Percentiles rank a stretch among this genome's conserved stretches.
These are phyloP conservation scores for Trigoniulus corallinus DNA, from an alignment of 1,140 invertebrate species.

Conservation along the genomic window DNA sequence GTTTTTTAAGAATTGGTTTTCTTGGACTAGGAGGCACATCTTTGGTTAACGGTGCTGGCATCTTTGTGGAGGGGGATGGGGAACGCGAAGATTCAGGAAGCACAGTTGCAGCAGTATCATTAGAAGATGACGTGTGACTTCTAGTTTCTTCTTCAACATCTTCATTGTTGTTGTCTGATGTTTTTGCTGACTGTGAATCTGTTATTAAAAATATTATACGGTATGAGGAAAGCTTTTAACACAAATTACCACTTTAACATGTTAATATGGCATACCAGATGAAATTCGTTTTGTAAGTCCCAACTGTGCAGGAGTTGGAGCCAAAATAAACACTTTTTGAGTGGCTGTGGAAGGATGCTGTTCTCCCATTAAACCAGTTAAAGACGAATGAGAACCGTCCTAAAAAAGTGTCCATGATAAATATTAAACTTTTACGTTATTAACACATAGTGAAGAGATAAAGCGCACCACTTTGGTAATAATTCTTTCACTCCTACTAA, in stretches of 20 bases:
- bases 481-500: no score
- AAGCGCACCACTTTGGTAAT: no score
- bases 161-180: neutral
- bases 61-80: conserved; percentile 33
- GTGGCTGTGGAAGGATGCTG: conserved; percentile 1
- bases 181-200: neutral
- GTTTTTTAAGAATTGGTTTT: conserved; percentile 65
- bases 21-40: conserved; percentile 29
- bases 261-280: conserved; percentile 35
- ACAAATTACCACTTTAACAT: neutral
- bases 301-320: conserved; percentile 80
- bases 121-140: neutral
- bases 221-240: neutral
- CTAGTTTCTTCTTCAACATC: conserved; percentile 6
- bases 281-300: conserved; percentile 65
- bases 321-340: conserved; percentile 43
- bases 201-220: no score
- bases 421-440: no score
- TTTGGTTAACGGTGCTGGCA: conserved; percentile 32
- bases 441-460: no score
- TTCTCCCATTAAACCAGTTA: neutral
- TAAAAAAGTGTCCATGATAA: no score
- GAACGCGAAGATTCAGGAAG: no score
- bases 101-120: no score
- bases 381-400: neutral